A percentile compares a stretch with the other conserved stretches of the same genome.
These are phyloP conservation scores for Phylloscopus trochiloides DNA, from an alignment of 2,113 vertebrate species.

Conservation along the genomic window DNA sequence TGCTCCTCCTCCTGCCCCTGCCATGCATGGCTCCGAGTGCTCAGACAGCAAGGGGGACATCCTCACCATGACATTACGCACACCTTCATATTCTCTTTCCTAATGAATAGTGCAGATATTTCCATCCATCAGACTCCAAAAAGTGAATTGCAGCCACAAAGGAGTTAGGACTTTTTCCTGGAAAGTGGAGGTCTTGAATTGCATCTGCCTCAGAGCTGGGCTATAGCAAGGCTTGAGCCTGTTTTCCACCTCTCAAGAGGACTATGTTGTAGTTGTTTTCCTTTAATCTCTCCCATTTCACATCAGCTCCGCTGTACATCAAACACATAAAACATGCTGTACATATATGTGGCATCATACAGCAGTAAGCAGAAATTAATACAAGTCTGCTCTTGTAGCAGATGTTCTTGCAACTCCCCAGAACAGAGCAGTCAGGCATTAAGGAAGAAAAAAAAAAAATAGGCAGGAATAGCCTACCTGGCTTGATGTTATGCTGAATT, in stretches of 20 bases:
- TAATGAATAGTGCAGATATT: neutral
- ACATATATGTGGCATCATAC: neutral
- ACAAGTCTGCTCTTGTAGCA: neutral
- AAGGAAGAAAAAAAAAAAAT: neutral
- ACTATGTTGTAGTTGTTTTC: neutral
- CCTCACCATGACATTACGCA: neutral
- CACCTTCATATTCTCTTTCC: neutral
- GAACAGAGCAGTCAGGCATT: neutral
- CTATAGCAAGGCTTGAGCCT: neutral
- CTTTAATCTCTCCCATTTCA: neutral
- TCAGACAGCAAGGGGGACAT: neutral
- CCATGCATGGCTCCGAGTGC: rapidly evolving
- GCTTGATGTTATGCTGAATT: neutral
- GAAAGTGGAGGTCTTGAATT: neutral
- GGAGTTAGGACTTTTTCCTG: neutral
- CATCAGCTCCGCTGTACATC: neutral
- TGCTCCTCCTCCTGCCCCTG: neutral
- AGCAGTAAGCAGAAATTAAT: neutral
- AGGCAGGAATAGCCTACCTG: neutral
- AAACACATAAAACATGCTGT: neutral
- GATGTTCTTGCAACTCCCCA: neutral
- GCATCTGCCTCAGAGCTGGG: rapidly evolving
- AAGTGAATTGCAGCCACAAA: rapidly evolving
- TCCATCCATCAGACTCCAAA: neutral
- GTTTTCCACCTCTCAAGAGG: neutral